phyloP scores from a whole-genome alignment of 2,888 invertebrate species.

The Theretra japonica region DNA sequence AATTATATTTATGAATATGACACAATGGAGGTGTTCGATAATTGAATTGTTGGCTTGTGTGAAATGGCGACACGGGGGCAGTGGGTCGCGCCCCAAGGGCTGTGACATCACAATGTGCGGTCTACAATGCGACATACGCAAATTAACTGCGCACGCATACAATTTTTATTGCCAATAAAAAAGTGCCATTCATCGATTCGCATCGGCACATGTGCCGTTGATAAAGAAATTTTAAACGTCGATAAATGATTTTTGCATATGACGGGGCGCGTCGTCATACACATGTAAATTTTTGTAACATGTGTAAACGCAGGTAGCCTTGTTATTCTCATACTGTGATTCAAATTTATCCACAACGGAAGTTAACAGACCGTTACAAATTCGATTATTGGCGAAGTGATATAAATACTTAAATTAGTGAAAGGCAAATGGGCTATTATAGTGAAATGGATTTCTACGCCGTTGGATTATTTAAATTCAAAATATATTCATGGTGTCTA shows the following conservation, averaged over 20 bases:
- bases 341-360: constrained; percentile 72
- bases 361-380: constrained; percentile 76
- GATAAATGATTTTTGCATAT: constrained; percentile 84
- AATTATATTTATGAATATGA: constrained; percentile 68
- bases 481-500: constrained; percentile 21
- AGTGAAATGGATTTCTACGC: constrained; percentile 51
- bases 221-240: constrained; percentile 77
- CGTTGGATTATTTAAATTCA: constrained; percentile 41
- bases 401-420: constrained; percentile 66
- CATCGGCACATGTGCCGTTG: constrained; percentile 71
- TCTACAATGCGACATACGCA: constrained; percentile 79
- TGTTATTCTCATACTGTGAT: constrained; percentile 67
- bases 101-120: constrained; percentile 69
- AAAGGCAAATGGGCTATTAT: constrained; percentile 57
- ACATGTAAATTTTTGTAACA: constrained; percentile 72
- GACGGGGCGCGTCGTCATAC: constrained; percentile 58
- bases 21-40: constrained; percentile 65
- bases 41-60: constrained; percentile 74
- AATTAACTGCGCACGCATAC: constrained; percentile 77
- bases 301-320: constrained; percentile 72
- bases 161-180: constrained; percentile 81
- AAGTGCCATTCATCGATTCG: constrained; percentile 75
- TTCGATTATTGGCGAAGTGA: constrained; percentile 63
- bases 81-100: constrained; percentile 77
- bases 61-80: constrained; percentile 71